These are phyloP conservation scores for Machimus rusticus DNA, from an alignment of 2,888 invertebrate genomes.

Conservation along the genomic window DNA sequence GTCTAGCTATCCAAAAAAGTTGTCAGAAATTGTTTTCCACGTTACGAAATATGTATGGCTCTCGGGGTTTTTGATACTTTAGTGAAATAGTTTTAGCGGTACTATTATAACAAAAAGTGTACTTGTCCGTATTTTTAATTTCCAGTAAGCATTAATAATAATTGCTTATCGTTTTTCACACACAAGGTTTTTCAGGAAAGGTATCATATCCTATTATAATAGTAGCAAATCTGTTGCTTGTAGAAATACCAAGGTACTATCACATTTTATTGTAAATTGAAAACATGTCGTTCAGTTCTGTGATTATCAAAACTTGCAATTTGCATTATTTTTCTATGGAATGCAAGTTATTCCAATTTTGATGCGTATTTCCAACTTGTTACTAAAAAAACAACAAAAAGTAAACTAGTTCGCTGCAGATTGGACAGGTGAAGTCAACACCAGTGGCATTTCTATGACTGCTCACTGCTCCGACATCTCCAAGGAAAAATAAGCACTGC, in stretches of 20 bases:
- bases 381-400: not conserved
- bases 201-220: not conserved
- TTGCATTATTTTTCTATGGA: not conserved
- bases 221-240: not conserved
- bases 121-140: no score
- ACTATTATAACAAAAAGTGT: no score
- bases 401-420: not conserved
- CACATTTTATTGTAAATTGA: not conserved
- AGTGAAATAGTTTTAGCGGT: no score
- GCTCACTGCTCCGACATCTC: not conserved
- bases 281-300: not conserved
- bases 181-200: not conserved
- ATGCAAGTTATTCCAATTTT: not conserved
- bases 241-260: not conserved
- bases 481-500: not conserved
- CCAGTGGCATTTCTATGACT: not conserved
- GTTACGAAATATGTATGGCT: no score
- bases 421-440: not conserved
- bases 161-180: not conserved
- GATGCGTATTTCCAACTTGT: not conserved
- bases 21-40: no score
- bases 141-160: no score
- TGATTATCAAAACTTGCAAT: not conserved
- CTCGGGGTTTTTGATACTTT: no score
- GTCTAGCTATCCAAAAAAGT: no score